These are phyloP conservation scores for Linnaemya tessellans DNA, from an alignment of 2,888 invertebrate genomes.

Conservation along the genomic window DNA sequence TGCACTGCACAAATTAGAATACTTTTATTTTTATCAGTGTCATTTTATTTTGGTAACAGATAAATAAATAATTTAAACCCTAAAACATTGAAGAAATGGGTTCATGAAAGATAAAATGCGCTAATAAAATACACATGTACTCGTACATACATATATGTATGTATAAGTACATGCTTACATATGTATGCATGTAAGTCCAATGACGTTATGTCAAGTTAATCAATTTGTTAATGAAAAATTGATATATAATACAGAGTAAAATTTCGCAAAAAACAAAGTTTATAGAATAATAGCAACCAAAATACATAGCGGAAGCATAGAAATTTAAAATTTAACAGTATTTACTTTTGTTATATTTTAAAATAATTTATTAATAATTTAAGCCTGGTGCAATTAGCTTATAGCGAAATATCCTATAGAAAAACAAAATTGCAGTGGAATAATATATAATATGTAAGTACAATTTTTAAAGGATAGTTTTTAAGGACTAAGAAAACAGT, in stretches of 20 bases:
- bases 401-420: too few relatives aligned
- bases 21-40: constrained; percentile 24
- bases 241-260: background rate
- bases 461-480: too few relatives aligned
- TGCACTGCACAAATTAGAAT: background rate
- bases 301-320: background rate
- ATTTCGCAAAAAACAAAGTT: background rate
- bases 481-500: too few relatives aligned
- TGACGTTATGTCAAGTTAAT: constrained; percentile 1
- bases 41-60: constrained; percentile 20
- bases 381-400: too few relatives aligned
- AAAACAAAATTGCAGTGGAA: too few relatives aligned
- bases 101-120: background rate
- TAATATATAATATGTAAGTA: too few relatives aligned
- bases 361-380: background rate
- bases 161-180: too few relatives aligned
- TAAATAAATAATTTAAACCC: background rate
- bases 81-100: background rate
- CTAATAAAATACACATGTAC: background rate
- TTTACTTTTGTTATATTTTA: background rate
- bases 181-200: background rate
- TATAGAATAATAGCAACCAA: background rate
- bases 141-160: too few relatives aligned
- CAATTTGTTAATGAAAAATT: constrained; percentile 11
- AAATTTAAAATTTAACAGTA: background rate